phyloP scores from a whole-genome alignment of 2,888 invertebrate species.

The Itoplectis maculator region DNA sequence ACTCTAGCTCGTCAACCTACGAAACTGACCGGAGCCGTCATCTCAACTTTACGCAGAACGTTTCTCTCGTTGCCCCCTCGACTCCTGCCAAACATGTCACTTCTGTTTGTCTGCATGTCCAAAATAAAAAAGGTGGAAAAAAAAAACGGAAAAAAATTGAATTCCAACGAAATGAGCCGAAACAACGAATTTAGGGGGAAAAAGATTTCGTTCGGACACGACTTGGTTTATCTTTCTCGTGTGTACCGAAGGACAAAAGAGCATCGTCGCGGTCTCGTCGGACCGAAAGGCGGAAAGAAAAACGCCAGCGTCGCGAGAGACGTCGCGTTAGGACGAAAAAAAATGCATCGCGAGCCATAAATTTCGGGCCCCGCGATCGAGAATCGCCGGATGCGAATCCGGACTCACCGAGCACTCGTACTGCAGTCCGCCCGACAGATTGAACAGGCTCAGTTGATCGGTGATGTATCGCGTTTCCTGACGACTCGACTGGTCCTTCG shows the following conservation, averaged over 20 bases:
- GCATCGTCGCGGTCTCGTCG: neutral
- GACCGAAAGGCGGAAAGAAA: neutral
- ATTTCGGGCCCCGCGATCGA: no score
- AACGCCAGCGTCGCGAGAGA: neutral
- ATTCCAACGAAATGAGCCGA: neutral
- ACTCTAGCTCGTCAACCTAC: neutral
- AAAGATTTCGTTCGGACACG: no score
- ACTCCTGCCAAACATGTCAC: neutral
- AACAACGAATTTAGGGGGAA: neutral
- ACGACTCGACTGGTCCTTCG: constrained; percentile 78
- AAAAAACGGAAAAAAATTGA: constrained; percentile 7
- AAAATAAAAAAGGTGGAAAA: neutral
- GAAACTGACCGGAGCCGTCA: constrained; percentile 43
- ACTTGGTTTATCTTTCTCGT: neutral
- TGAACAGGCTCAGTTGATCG: constrained; percentile 76
- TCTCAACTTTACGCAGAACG: constrained; percentile 13
- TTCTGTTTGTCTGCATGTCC: constrained; percentile 18
- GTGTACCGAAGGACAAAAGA: constrained; percentile 5
- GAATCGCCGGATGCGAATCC: neutral
- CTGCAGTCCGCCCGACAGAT: constrained; percentile 74
- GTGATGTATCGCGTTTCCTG: constrained; percentile 77
- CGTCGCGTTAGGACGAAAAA: neutral
- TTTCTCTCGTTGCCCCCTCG: neutral
- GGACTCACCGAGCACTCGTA: constrained; percentile 73
- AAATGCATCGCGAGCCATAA: neutral